These are phyloP conservation scores for Tetragonisca angustula DNA, from an alignment of 2,888 invertebrate genomes.

Conservation along the genomic window DNA sequence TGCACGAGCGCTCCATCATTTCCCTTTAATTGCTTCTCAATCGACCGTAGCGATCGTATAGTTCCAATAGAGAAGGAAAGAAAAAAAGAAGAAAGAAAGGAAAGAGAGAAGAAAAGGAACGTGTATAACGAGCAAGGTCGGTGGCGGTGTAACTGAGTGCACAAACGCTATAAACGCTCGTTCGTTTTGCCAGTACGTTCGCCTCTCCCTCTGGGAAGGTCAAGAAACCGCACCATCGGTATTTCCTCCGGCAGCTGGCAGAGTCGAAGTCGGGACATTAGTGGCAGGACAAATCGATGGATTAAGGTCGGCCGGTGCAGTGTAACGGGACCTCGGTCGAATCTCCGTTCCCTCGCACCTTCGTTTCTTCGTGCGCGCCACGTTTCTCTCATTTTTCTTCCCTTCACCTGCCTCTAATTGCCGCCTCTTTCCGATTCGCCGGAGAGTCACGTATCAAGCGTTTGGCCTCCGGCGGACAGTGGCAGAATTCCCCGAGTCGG, in stretches of 20 bases:
- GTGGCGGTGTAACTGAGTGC: conserved; percentile 21
- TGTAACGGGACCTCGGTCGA: conserved; percentile 36
- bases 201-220: not conserved
- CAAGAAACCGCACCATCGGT: conserved; percentile 31
- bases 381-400: not conserved
- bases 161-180: conserved; percentile 2
- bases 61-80: not conserved
- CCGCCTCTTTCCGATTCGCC: conserved; percentile 23
- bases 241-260: conserved; percentile 38
- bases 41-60: conserved; percentile 19
- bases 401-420: conserved; percentile 44
- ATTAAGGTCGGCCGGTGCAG: conserved; percentile 53
- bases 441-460: conserved; percentile 1
- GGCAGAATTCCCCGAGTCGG: conserved; percentile 8
- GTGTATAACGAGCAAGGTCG: not conserved
- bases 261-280: conserved; percentile 33
- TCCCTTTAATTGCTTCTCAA: conserved; percentile 29
- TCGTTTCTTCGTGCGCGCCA: not conserved
- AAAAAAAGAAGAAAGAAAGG: not conserved
- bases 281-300: conserved; percentile 61
- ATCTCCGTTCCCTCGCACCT: conserved; percentile 4
- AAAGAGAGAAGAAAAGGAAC: too few species aligned
- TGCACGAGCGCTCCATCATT: conserved; percentile 27
- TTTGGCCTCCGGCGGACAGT: not conserved
- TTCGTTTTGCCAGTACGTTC: conserved; percentile 5